phyloP scores from a whole-genome alignment of 1,140 invertebrate genomes.

The Lordiphosa stackelbergi region DNA sequence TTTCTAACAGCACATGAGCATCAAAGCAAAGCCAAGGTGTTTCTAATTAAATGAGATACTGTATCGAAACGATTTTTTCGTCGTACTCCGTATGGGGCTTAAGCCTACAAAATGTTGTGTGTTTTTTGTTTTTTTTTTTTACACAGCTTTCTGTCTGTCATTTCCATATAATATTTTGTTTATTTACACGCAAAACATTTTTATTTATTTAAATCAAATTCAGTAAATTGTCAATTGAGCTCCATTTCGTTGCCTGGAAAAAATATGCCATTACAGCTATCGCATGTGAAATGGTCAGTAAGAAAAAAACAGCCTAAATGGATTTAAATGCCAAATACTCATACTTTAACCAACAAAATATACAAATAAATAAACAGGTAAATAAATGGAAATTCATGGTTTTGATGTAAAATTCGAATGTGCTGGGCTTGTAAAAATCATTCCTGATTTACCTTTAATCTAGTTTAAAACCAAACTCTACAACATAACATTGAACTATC shows the following conservation, averaged over 20 bases:
- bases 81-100: no score
- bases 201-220: constrained; percentile 48
- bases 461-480: no score
- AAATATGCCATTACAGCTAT: constrained; percentile 12
- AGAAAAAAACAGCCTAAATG: constrained; percentile 7
- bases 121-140: background rate
- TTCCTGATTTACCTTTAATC: no score
- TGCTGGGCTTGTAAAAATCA: no score
- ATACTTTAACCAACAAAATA: constrained; percentile 30
- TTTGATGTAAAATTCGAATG: no score
- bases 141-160: background rate
- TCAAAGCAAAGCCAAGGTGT: no score
- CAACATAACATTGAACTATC: no score
- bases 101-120: background rate
- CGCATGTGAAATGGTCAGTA: background rate
- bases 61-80: no score
- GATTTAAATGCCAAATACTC: constrained; percentile 24
- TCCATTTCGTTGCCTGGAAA: background rate
- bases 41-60: no score
- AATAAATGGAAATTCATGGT: no score
- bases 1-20: no score
- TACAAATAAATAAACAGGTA: background rate
- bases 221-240: constrained; percentile 19
- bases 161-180: constrained; percentile 11
- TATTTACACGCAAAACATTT: constrained; percentile 19